A percentile compares a stretch with the other conserved stretches of the same genome.
Conservation (phyloP, 2,888 invertebrate genomes). For the Coenonympha arcania region DNA sequence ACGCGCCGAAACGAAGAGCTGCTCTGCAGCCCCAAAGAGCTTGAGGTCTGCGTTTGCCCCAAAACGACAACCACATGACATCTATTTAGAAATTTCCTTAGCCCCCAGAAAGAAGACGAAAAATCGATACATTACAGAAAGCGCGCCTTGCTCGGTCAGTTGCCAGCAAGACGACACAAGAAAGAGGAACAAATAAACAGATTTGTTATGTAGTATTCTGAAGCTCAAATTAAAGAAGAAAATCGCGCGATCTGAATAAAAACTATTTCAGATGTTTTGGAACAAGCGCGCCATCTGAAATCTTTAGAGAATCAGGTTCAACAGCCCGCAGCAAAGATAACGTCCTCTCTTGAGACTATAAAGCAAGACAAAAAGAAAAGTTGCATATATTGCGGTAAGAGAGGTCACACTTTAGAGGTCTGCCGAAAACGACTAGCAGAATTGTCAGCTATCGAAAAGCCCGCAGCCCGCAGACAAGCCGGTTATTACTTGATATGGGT, state of each 20-base stretch:
- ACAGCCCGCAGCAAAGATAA: not conserved
- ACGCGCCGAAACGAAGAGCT: too few relatives aligned
- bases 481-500: not conserved
- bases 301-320: not conserved
- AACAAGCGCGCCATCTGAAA: not conserved
- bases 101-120: not conserved
- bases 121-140: not conserved
- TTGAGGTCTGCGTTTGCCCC: too few relatives aligned
- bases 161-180: not conserved
- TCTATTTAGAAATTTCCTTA: not conserved
- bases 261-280: not conserved
- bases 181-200: not conserved
- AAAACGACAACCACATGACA: too few relatives aligned
- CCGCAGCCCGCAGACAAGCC: not conserved
- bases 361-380: not conserved
- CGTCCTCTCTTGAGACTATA: not conserved
- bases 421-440: not conserved
- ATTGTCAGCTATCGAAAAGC: not conserved
- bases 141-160: not conserved
- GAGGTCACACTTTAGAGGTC: not conserved
- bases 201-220: not conserved
- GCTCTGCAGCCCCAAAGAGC: too few relatives aligned
- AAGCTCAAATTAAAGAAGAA: not conserved
- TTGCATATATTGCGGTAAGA: not conserved
- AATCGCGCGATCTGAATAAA: not conserved